Conservation (phyloP, 2,797 vertebrate species). For the Meda fulgida region DNA sequence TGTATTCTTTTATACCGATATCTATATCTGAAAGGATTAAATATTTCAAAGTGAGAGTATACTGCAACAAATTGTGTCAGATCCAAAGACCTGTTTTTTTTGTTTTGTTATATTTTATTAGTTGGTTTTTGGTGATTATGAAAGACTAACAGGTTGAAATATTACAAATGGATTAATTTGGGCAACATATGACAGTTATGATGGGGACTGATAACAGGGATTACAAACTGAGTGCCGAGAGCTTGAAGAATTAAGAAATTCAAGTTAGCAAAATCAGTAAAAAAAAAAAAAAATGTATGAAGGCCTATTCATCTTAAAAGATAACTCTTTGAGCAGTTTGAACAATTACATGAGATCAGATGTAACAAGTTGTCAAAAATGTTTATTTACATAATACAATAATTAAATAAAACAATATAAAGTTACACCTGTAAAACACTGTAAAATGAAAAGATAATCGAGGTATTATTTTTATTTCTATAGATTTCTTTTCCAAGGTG, state of each 20-base stretch:
- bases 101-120: not conserved
- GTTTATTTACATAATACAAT: constrained; percentile 2
- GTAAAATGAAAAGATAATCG: too few species aligned
- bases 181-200: not conserved
- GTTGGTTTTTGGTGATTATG: not conserved
- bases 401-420: not conserved
- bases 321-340: not conserved
- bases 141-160: not conserved
- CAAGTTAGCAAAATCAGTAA: not conserved
- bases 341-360: not conserved
- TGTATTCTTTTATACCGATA: not conserved
- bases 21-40: not conserved
- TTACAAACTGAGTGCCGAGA: not conserved
- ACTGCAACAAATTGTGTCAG: not conserved
- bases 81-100: not conserved
- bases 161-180: too few species aligned
- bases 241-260: not conserved
- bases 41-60: not conserved
- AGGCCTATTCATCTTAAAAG: not conserved
- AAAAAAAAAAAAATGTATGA: too few species aligned
- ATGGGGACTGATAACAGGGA: not conserved
- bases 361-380: not conserved
- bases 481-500: not conserved
- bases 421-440: not conserved
- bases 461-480: not conserved